phyloP scores from a whole-genome alignment of 2,113 vertebrate species.

The Alosa alosa region DNA sequence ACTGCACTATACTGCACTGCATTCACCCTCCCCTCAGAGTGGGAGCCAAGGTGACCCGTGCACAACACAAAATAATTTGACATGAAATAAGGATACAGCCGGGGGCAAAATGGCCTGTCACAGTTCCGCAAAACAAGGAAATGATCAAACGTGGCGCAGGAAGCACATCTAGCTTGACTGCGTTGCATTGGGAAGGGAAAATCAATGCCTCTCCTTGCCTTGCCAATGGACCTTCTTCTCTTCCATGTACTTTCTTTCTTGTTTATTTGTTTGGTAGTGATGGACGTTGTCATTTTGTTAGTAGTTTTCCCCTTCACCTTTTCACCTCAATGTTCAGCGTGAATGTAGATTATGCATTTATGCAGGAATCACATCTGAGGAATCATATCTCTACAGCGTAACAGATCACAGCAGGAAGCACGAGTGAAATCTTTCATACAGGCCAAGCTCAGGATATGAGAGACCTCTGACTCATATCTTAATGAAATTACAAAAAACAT shows the following conservation, averaged over 20 bases:
- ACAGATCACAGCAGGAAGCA: slow-evolving; percentile 65
- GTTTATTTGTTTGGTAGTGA: background rate
- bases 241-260: background rate
- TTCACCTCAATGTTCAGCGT: background rate
- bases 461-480: slow-evolving; percentile 54
- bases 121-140: slow-evolving; percentile 62
- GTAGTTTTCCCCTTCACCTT: background rate
- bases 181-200: slow-evolving; percentile 46
- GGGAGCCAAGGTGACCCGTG: slow-evolving; percentile 66
- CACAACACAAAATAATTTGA: slow-evolving; percentile 68
- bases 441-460: slow-evolving; percentile 52
- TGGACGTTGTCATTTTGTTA: background rate
- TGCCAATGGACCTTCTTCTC: background rate
- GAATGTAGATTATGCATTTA: slow-evolving; percentile 23
- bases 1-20: background rate
- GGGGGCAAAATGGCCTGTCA: slow-evolving; percentile 66
- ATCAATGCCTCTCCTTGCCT: slow-evolving; percentile 42
- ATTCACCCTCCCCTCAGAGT: slow-evolving; percentile 44
- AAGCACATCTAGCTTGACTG: slow-evolving; percentile 60
- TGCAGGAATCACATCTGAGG: slow-evolving; percentile 53
- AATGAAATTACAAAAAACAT: slow-evolving; percentile 60
- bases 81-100: slow-evolving; percentile 67
- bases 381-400: slow-evolving; percentile 67
- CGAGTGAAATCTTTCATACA: slow-evolving; percentile 59
- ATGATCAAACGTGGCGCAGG: slow-evolving; percentile 59